phyloP scores from a whole-genome alignment of 2,797 vertebrate genomes.

The Neomorphus geoffroyi region DNA sequence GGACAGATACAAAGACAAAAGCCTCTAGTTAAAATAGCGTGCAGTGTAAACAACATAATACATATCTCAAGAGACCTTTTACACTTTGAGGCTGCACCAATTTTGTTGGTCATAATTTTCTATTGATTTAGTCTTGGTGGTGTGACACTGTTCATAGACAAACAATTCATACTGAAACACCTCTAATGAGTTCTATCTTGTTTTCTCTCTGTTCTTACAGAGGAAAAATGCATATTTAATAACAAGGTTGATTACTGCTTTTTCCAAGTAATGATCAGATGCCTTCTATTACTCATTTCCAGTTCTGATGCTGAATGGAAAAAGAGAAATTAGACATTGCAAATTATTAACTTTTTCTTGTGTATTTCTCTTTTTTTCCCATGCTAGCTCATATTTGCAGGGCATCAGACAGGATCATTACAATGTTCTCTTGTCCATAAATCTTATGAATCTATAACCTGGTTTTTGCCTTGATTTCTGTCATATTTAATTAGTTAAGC shows the following conservation, averaged over 20 bases:
- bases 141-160: neutral
- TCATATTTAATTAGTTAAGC: neutral
- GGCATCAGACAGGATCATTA: neutral
- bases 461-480: neutral
- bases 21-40: neutral
- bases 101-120: neutral
- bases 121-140: neutral
- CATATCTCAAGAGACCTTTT: neutral
- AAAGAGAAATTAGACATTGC: neutral
- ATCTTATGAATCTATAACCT: neutral
- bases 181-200: neutral
- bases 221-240: neutral
- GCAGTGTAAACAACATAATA: neutral
- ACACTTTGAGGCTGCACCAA: neutral
- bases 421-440: neutral
- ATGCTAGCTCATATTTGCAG: neutral
- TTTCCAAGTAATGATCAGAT: neutral
- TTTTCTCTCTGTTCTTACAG: neutral
- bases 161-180: neutral
- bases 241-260: neutral
- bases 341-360: neutral
- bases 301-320: neutral
- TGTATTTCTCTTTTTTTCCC: neutral
- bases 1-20: neutral
- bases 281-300: neutral